Evolutionary conservation across 2,113 vertebrate species (phyloP).

Genomic region (Casuarius casuarius): DNA sequence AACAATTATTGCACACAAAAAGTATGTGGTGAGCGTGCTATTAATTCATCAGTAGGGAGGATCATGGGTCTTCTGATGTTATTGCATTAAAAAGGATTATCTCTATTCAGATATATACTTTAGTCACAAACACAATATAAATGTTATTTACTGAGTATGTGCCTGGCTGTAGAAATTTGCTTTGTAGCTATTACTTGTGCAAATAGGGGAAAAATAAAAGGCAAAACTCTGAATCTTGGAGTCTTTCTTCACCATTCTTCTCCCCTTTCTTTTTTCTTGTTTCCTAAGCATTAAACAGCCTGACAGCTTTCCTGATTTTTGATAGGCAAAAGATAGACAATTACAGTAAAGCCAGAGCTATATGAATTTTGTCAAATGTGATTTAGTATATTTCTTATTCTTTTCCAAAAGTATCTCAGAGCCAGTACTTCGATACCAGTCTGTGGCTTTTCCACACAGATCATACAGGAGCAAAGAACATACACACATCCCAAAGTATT

Average conservation of each 20-base stretch:
- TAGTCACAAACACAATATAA: neutral
- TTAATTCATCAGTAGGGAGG: neutral
- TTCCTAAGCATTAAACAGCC: neutral
- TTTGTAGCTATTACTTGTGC: neutral
- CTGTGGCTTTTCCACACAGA: neutral
- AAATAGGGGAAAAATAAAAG: neutral
- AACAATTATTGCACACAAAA: neutral
- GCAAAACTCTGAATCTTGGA: neutral
- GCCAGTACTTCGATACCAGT: neutral
- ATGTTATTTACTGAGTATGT: neutral
- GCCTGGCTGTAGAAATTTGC: neutral
- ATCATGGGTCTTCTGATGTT: neutral
- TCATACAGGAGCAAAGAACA: neutral
- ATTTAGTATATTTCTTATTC: neutral
- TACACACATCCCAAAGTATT: neutral
- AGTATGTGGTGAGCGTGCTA: fast-evolving
- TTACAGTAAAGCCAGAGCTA: neutral
- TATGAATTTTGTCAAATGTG: neutral
- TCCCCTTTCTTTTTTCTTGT: neutral
- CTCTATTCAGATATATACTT: neutral
- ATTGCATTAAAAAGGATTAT: neutral
- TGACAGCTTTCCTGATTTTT: neutral
- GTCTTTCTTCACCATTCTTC: neutral
- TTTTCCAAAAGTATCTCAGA: neutral
- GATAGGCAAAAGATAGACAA: neutral